Evolutionary conservation across 2,888 invertebrate species (phyloP), one percentile per base, ranked within the genome.

Genomic region (Cerceris ruficornis): DNA sequence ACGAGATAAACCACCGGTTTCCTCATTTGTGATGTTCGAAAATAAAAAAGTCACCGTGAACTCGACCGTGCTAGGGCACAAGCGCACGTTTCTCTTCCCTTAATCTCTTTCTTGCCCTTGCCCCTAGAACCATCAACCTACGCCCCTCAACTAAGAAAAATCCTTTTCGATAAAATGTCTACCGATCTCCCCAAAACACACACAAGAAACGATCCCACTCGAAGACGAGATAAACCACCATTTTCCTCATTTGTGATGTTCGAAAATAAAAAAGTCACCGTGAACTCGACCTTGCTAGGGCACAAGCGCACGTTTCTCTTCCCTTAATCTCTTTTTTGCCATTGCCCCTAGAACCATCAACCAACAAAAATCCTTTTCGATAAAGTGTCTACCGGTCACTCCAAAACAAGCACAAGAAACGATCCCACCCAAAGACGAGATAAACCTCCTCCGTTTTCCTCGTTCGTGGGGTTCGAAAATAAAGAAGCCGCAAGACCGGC

Each of bases 271-370:
- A 14, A 59, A 41, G 59, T 41, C 39, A 41, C 15, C n/a, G 52
- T 4, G 59, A 9, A 65, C 49, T 41, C 67, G 39, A 42, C 42
- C 43, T 28, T 17, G n/a, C 41, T 72, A 75, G 71, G 71, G 58
- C 42, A 42, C 43, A 17, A 7, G 8, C 13, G 7, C 0, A 39
- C 41, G 17, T 11, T 46, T 70, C 64, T 79, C 54, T 81, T 78
- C 55, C 65, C 67, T 69, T 69, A 43, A 69, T 69, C 60, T 41
- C 42, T 2, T 46, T 17, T 61, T 67, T 55, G 81, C 81, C 79
- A 82, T 86, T 82, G 82, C 74, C 58, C 57, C 69, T 75, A 75
- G 69, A 69, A 59, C 61, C 46, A 46, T n/a, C n/a, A n/a, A n/a
- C n/a, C n/a, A n/a, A n/a, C n/a, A n/a, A n/a, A n/a, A n/a, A n/a